These are phyloP conservation scores for Gibbula magus DNA, from an alignment of 2,888 invertebrate species.

Conservation along the genomic window DNA sequence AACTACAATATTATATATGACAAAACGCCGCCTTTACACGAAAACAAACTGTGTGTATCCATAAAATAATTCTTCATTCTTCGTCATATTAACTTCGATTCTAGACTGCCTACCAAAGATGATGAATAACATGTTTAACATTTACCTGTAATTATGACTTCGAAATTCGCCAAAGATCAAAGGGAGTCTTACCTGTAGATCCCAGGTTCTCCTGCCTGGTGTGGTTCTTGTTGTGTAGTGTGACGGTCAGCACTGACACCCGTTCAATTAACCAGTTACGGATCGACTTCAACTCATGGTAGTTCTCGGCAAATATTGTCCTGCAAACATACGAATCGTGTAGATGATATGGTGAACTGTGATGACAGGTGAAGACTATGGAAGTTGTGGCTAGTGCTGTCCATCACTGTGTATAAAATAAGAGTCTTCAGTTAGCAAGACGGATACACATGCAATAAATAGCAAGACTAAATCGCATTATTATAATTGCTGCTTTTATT, in stretches of 20 bases:
- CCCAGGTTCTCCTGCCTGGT: neutral
- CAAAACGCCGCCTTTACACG: no score
- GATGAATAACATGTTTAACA: no score
- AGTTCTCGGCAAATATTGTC: constrained; percentile 53
- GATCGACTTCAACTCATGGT: constrained; percentile 50
- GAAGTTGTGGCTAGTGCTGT: no score
- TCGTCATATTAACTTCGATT: neutral
- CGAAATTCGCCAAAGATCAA: neutral
- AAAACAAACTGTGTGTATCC: no score
- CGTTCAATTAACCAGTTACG: constrained; percentile 49
- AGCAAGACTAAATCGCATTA: no score
- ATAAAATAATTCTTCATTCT: no score
- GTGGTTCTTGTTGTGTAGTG: constrained; percentile 20
- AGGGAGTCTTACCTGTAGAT: neutral
- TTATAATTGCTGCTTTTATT: no score
- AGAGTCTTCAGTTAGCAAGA: no score
- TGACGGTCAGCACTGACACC: constrained; percentile 47
- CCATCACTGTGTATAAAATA: no score
- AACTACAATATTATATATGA: no score
- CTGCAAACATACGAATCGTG: constrained; percentile 39
- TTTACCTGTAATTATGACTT: neutral
- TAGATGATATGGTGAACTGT: neutral
- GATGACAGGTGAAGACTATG: no score
- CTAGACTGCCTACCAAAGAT: neutral
- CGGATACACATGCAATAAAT: no score